phyloP scores from a whole-genome alignment of 64 coral and sea anemone genomes.

The Orbicella faveolata region DNA sequence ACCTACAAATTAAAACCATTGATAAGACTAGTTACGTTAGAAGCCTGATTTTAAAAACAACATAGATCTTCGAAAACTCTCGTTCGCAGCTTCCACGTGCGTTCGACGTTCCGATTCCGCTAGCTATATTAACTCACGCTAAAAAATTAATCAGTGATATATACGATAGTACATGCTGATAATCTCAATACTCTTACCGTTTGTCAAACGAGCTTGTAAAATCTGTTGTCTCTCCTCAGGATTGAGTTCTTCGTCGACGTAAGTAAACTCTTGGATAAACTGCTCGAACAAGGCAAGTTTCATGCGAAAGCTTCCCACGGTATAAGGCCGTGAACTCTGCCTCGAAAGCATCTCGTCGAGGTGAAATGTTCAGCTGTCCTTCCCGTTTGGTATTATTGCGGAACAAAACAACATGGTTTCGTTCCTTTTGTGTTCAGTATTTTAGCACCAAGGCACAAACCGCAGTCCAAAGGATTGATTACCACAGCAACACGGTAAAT shows the following conservation, averaged over 20 bases:
- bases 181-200: slow-evolving; percentile 45
- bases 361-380: neutral
- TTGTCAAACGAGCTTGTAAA: slow-evolving; percentile 89
- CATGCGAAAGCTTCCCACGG: slow-evolving; percentile 85
- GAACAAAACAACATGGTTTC: neutral
- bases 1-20: slow-evolving; percentile 47
- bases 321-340: slow-evolving; percentile 91
- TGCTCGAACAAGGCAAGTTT: slow-evolving; percentile 85
- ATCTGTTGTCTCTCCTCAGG: slow-evolving; percentile 92
- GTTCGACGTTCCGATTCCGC: neutral
- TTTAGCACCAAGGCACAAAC: slow-evolving; percentile 13
- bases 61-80: neutral
- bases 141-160: neutral
- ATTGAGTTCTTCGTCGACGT: slow-evolving; percentile 97
- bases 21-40: neutral
- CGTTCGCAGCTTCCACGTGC: neutral
- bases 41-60: neutral
- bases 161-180: neutral
- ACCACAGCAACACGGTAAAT: slow-evolving; percentile 71
- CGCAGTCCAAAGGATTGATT: slow-evolving; percentile 26
- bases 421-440: neutral
- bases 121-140: neutral
- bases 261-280: slow-evolving; percentile 97
- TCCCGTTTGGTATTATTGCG: neutral
- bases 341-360: slow-evolving; percentile 29